Evolutionary conservation across 2,888 invertebrate genomes (phyloP), one percentile per base, ranked within the genome.

Genomic region (Metacarcinus magister): DNA sequence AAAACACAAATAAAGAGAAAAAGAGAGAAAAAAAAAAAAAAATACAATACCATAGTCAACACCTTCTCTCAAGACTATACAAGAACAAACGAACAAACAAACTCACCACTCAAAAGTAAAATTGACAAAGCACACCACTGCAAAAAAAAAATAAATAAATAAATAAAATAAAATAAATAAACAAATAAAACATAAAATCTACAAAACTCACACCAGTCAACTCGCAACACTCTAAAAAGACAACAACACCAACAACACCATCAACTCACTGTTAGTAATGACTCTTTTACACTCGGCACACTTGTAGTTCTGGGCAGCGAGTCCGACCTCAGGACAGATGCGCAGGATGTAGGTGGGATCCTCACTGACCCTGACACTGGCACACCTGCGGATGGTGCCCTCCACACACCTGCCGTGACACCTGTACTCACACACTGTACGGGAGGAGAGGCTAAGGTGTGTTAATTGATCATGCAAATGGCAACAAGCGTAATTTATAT

Each of bases 251-350:
- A 7, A 54, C 54, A 54, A 54, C 54, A n/a, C n/a, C 39, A 32
- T 0, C 32, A 43, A 97, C 98, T 98, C 98, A 98, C 99, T 98
- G 97, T 98, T 98, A 10, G 98, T 98, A 95, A 99, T 98, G 23
- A 98, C 98, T 0, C 98, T 98, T 96, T 98, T 98, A 97, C 99
- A 99, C 92, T 98, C 98, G 97, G 98, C 98, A 97, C 99, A 99
- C 97, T 98, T 98, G 97, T 99, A 99, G 97, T 99, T 99, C 97
- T 99, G 99, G 28, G 98, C 97, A 97, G 99, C 99, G 43, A 99
- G 98, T 0, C 99, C 99, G 96, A 98, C 98, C 97, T 99, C 99
- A 94, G 99, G 99, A 97, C 99, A 99, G 97, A 99, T 99, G 95
- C 98, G 98, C 97, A 98, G 98, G 97, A 98, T 98, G 97, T 95